Base-by-base conservation (phyloP, 2,797 vertebrate genomes). In the Rhabdophis nuchalis region DNA sequence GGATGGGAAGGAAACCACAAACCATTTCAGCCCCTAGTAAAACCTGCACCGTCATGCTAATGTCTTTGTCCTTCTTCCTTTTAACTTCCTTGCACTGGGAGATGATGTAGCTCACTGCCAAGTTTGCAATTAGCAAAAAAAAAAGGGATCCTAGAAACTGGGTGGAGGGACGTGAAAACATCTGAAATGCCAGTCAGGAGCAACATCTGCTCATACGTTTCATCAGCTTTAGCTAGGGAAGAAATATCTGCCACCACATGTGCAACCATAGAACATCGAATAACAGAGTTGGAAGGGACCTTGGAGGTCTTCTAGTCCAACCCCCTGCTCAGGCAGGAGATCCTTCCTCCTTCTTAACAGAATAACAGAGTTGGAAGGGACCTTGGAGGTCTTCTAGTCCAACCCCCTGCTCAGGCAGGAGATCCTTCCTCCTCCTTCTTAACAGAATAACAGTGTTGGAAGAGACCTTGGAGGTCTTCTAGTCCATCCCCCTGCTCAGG, bases 101-200 rank as follows among this genome's bases (percentile, higher is more conserved):
- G 20, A 32, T 86, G 46, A 60, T 16, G 89, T 94, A 57, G 93
- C 93, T 57, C 8, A 1, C 90, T 77, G 54, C 0, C 13, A 32
- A 93, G 93, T 64, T 18, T 58, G 91, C 93, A 93, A 94, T 96
- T 94, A 95, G 89, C 91, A 89, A 36, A 93, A 93, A 93, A 12
- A 36, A 93, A 93, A 93, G 10, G 56, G 50, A 94, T 94, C 95
- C 85, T 89, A 77, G 92, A 64, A 87, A 7, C 14, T 41, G 91
- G 27, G 68, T 20, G 16, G 61, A 64, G 86, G 86, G 32, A 64
- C 16, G 0, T 13, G 25, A 4, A 11, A n/a, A 64, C 25, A 11
- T 27, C n/a, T 27, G 20, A 54, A 89, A 82, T 89, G 3, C 1
- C 94, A 95, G 61, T 56, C 68, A 90, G 92, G 50, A 94, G 0